These are phyloP conservation scores for Acanthurus lineatus DNA, from an alignment of 2,797 vertebrate genomes.

Conservation along the genomic window DNA sequence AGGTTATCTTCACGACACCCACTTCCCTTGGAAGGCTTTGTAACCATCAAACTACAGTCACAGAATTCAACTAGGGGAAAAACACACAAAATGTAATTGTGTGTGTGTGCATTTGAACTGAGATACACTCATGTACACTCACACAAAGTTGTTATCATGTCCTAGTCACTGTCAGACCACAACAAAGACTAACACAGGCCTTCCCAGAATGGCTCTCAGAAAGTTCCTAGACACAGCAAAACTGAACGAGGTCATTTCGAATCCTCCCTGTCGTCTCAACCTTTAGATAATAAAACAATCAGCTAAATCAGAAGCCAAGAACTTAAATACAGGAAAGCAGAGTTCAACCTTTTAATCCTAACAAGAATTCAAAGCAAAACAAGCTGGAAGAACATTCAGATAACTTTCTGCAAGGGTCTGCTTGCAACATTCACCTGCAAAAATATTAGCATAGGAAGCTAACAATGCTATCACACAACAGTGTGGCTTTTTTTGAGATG, in stretches of 20 bases:
- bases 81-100: too few relatives aligned
- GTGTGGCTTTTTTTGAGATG: too few relatives aligned
- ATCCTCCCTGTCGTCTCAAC: neutral
- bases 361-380: neutral
- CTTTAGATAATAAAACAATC: constrained; percentile 27
- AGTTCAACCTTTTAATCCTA: constrained; percentile 4
- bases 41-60: constrained; percentile 50
- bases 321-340: neutral
- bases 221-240: constrained; percentile 56
- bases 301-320: constrained; percentile 15
- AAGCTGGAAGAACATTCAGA: neutral
- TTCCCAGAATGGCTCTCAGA: constrained; percentile 34
- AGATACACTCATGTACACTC: constrained; percentile 31
- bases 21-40: constrained; percentile 71
- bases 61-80: constrained; percentile 21
- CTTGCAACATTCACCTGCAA: neutral
- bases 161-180: constrained; percentile 32
- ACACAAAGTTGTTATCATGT: constrained; percentile 18
- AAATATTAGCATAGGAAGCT: neutral
- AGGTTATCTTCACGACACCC: constrained; percentile 83
- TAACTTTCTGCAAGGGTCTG: neutral
- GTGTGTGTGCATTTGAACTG: constrained; percentile 37
- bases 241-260: constrained; percentile 23
- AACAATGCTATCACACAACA: neutral
- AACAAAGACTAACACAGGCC: constrained; percentile 26